phyloP scores from a whole-genome alignment of 2,888 invertebrate genomes.

The Hedya salicella region DNA sequence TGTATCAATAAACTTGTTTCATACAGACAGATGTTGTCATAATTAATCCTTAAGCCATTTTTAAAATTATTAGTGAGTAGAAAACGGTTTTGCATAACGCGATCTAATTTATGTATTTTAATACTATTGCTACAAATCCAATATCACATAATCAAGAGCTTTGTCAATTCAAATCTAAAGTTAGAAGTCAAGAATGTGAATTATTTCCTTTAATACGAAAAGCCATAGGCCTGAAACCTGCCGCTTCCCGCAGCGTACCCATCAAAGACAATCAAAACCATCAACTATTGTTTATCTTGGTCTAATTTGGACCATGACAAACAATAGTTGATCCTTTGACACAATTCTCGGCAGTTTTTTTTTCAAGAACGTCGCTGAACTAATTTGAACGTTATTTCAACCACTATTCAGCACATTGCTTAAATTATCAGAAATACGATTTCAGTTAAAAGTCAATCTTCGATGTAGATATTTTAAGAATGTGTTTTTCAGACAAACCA shows the following conservation, averaged over 20 bases:
- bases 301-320: conserved; percentile 60
- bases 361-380: neutral
- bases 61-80: too few relatives aligned
- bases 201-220: conserved; percentile 42
- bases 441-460: conserved; percentile 41
- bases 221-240: conserved; percentile 56
- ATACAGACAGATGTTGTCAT: too few relatives aligned
- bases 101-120: too few relatives aligned
- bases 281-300: too few relatives aligned
- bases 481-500: conserved; percentile 51
- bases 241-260: conserved; percentile 54
- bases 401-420: neutral
- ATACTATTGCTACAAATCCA: too few relatives aligned
- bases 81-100: too few relatives aligned
- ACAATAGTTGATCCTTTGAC: conserved; percentile 58
- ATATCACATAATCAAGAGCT: neutral
- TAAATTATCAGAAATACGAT: neutral
- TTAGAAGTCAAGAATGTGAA: conserved; percentile 51
- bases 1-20: too few relatives aligned
- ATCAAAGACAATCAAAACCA: conserved; percentile 62
- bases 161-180: conserved; percentile 3
- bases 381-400: conserved; percentile 6
- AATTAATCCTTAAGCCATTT: too few relatives aligned
- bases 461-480: conserved; percentile 49
- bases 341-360: conserved; percentile 53